Evolutionary conservation across 1,140 invertebrate genomes (phyloP).

Genomic region (Stegodyphus dumicola): DNA sequence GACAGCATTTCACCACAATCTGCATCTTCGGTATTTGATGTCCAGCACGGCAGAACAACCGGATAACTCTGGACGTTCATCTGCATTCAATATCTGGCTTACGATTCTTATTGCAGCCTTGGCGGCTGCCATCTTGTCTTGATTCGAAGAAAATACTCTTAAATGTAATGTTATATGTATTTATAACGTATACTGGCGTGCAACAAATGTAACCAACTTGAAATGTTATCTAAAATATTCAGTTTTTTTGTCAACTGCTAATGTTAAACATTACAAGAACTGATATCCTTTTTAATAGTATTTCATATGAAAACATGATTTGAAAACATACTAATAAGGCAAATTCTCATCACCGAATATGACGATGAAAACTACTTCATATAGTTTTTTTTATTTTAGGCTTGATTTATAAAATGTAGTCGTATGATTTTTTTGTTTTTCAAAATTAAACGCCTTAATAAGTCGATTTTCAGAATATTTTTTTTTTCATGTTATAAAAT

Average conservation of each 20-base stretch:
- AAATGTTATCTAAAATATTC: neutral
- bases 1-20: neutral
- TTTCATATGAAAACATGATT: no score
- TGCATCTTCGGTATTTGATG: constrained; percentile 32
- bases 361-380: no score
- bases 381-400: no score
- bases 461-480: no score
- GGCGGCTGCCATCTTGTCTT: constrained; percentile 45
- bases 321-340: no score
- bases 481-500: no score
- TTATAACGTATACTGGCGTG: neutral
- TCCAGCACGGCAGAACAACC: constrained; percentile 39
- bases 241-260: neutral
- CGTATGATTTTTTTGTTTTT: no score
- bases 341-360: no score
- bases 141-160: neutral
- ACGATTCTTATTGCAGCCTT: constrained; percentile 40
- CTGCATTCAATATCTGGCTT: constrained; percentile 36
- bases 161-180: neutral
- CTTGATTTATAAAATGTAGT: no score
- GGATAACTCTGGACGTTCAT: constrained; percentile 27
- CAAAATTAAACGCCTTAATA: no score
- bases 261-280: neutral
- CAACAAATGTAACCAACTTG: neutral
- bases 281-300: no score